phyloP scores from a whole-genome alignment of 2,113 vertebrate genomes.

The Leptocoma aspasia region DNA sequence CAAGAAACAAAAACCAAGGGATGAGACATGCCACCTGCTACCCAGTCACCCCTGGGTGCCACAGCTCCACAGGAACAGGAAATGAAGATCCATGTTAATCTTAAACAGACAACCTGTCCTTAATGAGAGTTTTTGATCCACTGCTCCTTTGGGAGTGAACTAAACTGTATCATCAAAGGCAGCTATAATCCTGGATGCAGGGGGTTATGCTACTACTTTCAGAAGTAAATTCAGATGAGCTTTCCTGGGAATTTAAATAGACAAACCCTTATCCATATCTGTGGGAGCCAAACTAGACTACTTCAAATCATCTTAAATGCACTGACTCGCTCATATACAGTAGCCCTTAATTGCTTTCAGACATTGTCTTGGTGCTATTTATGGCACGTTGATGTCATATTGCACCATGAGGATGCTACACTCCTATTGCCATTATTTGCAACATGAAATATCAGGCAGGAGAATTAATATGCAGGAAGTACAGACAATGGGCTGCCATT shows the following conservation, averaged over 20 bases:
- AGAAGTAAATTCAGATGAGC: background rate
- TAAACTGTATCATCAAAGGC: background rate
- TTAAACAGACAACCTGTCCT: background rate
- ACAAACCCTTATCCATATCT: background rate
- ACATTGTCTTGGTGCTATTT: background rate
- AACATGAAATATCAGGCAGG: background rate
- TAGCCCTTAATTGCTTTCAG: background rate
- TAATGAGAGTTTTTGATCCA: background rate
- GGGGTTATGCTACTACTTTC: background rate
- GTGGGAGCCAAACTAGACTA: background rate
- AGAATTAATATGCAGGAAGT: background rate
- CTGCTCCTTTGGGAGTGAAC: background rate
- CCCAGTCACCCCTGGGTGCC: background rate
- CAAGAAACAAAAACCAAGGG: background rate
- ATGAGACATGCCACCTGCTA: background rate
- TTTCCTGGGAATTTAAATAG: background rate
- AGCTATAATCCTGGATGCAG: background rate
- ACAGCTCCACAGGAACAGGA: background rate
- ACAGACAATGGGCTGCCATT: background rate
- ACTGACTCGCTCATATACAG: background rate
- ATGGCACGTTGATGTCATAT: rapidly evolving
- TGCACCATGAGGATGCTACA: background rate
- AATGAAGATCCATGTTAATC: background rate
- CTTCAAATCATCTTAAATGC: background rate
- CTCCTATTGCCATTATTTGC: background rate